These are phyloP conservation scores for Chascanopsetta lugubris DNA, from an alignment of 2,113 vertebrate species.

Conservation along the genomic window DNA sequence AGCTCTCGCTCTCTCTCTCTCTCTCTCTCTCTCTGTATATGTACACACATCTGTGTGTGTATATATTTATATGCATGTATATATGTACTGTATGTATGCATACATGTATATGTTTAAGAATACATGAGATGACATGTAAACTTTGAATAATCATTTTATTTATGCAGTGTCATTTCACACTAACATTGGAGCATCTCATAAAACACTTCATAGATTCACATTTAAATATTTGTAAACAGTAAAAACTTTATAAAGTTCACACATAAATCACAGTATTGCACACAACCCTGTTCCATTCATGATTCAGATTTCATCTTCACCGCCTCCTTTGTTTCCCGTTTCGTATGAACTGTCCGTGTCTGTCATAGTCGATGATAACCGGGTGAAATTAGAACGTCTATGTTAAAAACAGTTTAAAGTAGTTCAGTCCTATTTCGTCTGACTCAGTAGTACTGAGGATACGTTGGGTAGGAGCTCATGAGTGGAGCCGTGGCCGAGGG, in stretches of 20 bases:
- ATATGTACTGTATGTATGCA: background rate
- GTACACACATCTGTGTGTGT: too few relatives aligned
- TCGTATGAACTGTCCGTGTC: background rate
- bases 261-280: slow-evolving; percentile 69
- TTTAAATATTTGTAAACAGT: slow-evolving; percentile 72
- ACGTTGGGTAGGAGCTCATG: slow-evolving; percentile 62
- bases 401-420: background rate
- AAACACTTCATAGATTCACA: slow-evolving; percentile 47
- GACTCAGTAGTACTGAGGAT: slow-evolving; percentile 74
- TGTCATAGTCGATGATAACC: slow-evolving; percentile 18
- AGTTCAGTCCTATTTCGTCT: background rate
- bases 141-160: slow-evolving; percentile 39
- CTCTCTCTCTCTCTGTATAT: too few relatives aligned
- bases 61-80: background rate
- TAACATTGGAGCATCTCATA: slow-evolving; percentile 33
- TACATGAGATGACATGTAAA: background rate
- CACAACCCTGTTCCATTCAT: slow-evolving; percentile 47
- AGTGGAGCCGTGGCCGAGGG: slow-evolving; percentile 40
- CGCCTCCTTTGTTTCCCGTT: background rate
- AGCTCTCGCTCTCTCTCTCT: too few relatives aligned
- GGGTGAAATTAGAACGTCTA: background rate
- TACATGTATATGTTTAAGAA: background rate
- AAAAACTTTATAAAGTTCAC: slow-evolving; percentile 25
- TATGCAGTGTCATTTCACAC: slow-evolving; percentile 24
- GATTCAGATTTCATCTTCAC: background rate